Base-by-base conservation (phyloP, 2,888 invertebrate species). In the Empis stercorea region DNA sequence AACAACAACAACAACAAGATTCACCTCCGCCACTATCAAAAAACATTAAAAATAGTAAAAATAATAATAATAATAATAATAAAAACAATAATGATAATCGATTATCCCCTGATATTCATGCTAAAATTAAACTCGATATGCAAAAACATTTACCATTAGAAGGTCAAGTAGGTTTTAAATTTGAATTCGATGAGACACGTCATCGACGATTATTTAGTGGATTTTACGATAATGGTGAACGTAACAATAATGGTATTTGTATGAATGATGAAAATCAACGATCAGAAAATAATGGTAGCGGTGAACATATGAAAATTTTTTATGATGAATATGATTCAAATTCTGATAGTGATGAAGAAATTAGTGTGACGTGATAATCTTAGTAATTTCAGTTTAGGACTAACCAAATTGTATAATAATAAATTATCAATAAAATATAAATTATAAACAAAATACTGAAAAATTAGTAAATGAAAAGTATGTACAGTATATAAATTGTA, bases 351-450 rank as follows among this genome's bases (percentile, higher is more conserved):
- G 84, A 86, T 59, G 87, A 87, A 60, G 87, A 88, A 65, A 88
- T 88, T 55, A 85, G 87, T 65, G 87, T 88, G 66, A 88, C 87
- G 75, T 87, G 87, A 87, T 84, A n/a, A 34, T n/a, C n/a, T 34
- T n/a, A 34, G 23, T 27, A 27, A 27, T 7, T 27, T 27, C 23
- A 27, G 6, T 27, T 7, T 27, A 27, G 23, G 23, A 27, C 5
- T 20, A 20, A 3, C 3, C 3, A 20, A 20, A 20, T 20, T 4
- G 3, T 20, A 5, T 20, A 20, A 20, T 20, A 20, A 20, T 20
- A 20, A 20, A 20, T 20, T 20, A 20, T 20, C n/a, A 20, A 4
- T 20, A 20, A 20, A 27, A 27, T 27, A 27, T 7, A 27, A 27
- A 27, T 7, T 27, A 7, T 4, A 27, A 7, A 27, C 23, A 7